Evolutionary conservation across 64 coral and sea anemone genomes (phyloP), one percentile per base, ranked within the genome.

Genomic region (Actinia equina): DNA sequence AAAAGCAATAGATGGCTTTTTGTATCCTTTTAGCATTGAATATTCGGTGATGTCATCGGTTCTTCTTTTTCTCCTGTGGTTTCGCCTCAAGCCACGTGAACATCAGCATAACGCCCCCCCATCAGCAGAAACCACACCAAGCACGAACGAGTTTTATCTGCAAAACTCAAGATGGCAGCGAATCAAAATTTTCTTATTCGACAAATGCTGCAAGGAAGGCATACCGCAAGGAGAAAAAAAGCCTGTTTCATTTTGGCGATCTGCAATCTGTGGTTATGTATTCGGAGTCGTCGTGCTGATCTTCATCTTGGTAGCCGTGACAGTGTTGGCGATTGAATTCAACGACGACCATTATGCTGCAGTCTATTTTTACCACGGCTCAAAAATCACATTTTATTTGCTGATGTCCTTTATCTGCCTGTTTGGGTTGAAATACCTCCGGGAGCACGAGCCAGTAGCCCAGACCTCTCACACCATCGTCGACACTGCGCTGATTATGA

Each of bases 11-110:
- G 42, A 85, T 26, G 16, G 9, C 0, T 85, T 0, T 45, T 61
- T 85, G 83, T 85, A 85, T 26, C 83, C 83, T 63, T 85, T 85
- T 60, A 63, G 52, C n/a, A 85, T 85, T 54, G 83, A 85, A 60
- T 85, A 85, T 19, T 58, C 83, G n/a, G 83, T 85, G 7, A 85
- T 85, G 83, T 85, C 83, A 4, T 85, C 83, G 7, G 83, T 57
- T 23, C 59, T 85, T 57, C 55, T 85, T n/a, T 42, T 85, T 42
- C 52, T 60, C 49, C 2, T 62, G 16, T 85, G 83, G 83, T 85
- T 16, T 43, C 6, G 20, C 80, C 44, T 82, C 11, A 82, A 5
- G 44, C 44, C 18, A 14, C 13, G 3, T 74, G 69, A 74, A 30
- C 10, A 30, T 30, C 17, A n/a, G n/a, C n/a, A n/a, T n/a, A n/a